Evolutionary conservation across 2,888 invertebrate genomes (phyloP).

Genomic region (Tridacna gigas): DNA sequence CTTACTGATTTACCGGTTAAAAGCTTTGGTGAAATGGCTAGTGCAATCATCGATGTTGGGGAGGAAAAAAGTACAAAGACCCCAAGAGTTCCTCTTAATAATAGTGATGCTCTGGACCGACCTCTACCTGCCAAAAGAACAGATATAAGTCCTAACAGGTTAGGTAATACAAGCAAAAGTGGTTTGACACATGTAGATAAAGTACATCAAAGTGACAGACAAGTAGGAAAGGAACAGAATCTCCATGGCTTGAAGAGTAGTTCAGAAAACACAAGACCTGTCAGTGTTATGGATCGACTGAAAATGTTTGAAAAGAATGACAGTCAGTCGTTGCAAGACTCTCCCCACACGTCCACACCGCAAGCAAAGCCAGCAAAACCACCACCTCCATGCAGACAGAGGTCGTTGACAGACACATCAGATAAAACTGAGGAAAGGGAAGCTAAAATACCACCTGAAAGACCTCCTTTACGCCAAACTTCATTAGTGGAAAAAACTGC

Average conservation of each 20-base stretch:
- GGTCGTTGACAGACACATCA: slow-evolving; percentile 16
- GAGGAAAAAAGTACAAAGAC: slow-evolving; percentile 13
- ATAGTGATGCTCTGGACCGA: background rate
- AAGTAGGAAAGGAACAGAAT: background rate
- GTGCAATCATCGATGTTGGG: slow-evolving; percentile 26
- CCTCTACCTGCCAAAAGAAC: slow-evolving; percentile 10
- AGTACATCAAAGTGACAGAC: background rate
- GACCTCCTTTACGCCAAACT: slow-evolving; percentile 45
- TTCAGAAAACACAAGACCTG: slow-evolving; percentile 41
- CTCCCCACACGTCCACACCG: slow-evolving; percentile 15
- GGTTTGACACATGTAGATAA: background rate
- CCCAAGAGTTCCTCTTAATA: slow-evolving; percentile 34
- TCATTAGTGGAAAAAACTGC: slow-evolving; percentile 40
- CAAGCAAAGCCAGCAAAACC: slow-evolving; percentile 33
- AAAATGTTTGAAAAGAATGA: slow-evolving; percentile 68
- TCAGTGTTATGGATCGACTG: slow-evolving; percentile 68
- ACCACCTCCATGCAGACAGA: slow-evolving; percentile 35
- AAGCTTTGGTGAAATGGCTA: slow-evolving; percentile 45
- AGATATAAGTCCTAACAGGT: slow-evolving; percentile 17
- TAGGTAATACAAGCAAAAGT: background rate
- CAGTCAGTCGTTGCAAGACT: background rate
- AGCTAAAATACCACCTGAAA: slow-evolving; percentile 30
- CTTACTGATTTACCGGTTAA: slow-evolving; percentile 27
- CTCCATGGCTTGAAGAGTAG: background rate
- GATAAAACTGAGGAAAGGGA: slow-evolving; percentile 17